Evolutionary conservation across 2,888 invertebrate species (phyloP), one percentile per base, ranked within the genome.

Genomic region (Pinctada fucata): DNA sequence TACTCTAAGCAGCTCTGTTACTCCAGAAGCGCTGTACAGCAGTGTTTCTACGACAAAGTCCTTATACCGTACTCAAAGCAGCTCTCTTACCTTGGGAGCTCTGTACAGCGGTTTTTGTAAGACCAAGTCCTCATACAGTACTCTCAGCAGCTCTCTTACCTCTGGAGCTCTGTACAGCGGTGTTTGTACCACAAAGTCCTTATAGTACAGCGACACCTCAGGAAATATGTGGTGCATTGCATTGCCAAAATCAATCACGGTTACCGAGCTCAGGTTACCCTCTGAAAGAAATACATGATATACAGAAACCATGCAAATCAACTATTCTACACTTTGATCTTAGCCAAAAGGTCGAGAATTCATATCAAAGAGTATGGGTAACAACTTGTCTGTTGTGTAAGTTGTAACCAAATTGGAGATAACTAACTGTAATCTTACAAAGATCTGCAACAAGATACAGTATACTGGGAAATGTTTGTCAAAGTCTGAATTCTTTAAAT

Each of bases 91-190:
- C 31, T 31, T 31, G 31, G 31, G 31, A 31, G 31, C 31, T 31
- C 31, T 31, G 31, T 31, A 31, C 31, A 31, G 31, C 31, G 31
- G 31, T 31, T 31, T 31, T 31, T 31, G 31, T 31, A 31, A 31
- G 31, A 31, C 31, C 31, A 31, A 31, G 31, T 31, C 31, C 31
- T 31, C 31, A 31, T 31, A 31, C 31, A 31, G 31, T 31, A 31
- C 31, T 31, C 31, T 31, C 31, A 31, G 31, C 31, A 31, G 31
- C 31, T 31, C 31, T 67, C 78, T 80, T 84, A 91, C 91, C 90
- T 91, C 91, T 8, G 91, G 91, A 5, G 91, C 91, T 76, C 91
- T 86, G 83, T 91, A 91, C 5, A 91, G 82, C n/a, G 89, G 85
- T 8, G 91, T 90, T 81, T 91, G 91, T 2, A 91, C 83, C 45